Evolutionary conservation across 2,797 vertebrate species (phyloP), one percentile per base, ranked within the genome.

Genomic region (Eulemur rubriventer): DNA sequence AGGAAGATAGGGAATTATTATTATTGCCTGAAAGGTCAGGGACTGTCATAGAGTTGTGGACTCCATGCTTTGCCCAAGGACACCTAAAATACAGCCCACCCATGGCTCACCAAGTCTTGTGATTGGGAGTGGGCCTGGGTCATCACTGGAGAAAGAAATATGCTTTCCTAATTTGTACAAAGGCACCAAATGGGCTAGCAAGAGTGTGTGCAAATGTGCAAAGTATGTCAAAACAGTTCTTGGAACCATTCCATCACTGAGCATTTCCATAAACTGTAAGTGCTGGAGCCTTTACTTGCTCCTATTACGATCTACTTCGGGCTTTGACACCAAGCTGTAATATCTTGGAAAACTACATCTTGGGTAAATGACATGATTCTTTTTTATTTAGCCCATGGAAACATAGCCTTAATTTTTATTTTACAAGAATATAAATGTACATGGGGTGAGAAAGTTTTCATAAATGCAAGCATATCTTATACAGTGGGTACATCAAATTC

Each of bases 401-500:
- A 61, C 24, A 57, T 0, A 82, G 1, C 2, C 78, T 97, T 91
- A 81, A 63, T 63, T 93, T 95, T 91, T 84, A 89, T 70, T 61
- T 97, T 92, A 82, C 59, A 83, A 76, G 59, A 80, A 96, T 20
- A 72, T 92, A 97, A 97, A 94, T 84, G 28, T 83, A 61, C 52
- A 84, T 1, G 33, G 70, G 52, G n/a, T 95, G 70, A 94, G 33
- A 72, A 89, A 38, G 18, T 83, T 78, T 91, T 85, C 52, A 28
- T 75, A n/a, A 84, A 63, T 22, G 22, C 30, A 85, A 81, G 6
- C 41, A 65, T 59, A 69, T 10, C 1, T 94, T 72, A 12, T 18
- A 50, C 30, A 26, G 9, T 35, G 20, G n/a, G 2, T 50, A 3
- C 6, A 61, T 33, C 20, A 24, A 50, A 72, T 72, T 76, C 48